phyloP scores from a whole-genome alignment of 2,797 vertebrate genomes.

The Anas capensis region DNA sequence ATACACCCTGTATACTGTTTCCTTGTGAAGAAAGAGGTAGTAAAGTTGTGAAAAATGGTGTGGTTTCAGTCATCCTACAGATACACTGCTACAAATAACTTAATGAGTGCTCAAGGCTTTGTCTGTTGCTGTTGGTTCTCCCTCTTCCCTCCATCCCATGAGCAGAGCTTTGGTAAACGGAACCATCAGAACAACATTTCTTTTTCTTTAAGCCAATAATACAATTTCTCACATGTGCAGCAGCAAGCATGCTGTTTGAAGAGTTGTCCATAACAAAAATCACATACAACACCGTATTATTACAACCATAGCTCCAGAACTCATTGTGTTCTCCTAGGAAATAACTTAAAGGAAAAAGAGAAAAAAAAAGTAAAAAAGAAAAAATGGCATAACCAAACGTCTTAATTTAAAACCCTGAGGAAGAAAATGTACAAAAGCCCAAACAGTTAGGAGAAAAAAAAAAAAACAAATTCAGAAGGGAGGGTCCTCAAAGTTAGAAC shows the following conservation, averaged over 20 bases:
- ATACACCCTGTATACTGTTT: not conserved
- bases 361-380: not conserved
- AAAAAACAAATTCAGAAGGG: not conserved
- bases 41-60: slow-evolving; percentile 22
- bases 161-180: not conserved
- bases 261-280: not conserved
- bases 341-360: not conserved
- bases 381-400: not conserved
- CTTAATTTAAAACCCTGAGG: slow-evolving; percentile 37
- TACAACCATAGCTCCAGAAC: slow-evolving; percentile 36
- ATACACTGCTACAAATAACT: not conserved
- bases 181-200: not conserved
- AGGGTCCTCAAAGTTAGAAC: not conserved
- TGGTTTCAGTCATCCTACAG: not conserved
- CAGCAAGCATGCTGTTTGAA: not conserved
- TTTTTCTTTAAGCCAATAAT: not conserved
- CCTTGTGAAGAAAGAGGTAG: slow-evolving; percentile 45
- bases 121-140: not conserved
- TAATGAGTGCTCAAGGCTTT: not conserved
- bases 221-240: not conserved
- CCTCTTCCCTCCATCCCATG: not conserved
- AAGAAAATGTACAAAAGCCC: not conserved
- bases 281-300: not conserved
- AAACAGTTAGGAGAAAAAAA: not conserved
- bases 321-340: slow-evolving; percentile 28